phyloP scores from a whole-genome alignment of 2,888 invertebrate genomes.

The Parelbella ahira region DNA sequence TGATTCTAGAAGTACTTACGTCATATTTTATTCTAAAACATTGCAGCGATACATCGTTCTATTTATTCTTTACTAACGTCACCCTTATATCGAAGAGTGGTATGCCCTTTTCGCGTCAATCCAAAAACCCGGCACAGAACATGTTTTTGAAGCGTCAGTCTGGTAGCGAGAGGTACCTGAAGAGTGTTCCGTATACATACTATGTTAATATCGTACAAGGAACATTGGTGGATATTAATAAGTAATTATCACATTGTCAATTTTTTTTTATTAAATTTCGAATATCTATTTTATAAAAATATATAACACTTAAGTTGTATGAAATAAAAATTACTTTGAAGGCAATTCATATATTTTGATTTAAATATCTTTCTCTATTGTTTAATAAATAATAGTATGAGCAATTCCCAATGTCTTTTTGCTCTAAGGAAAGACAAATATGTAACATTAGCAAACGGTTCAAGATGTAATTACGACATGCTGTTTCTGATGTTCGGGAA shows the following conservation, averaged over 20 bases:
- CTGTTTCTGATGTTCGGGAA: conserved; percentile 79
- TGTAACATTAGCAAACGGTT: conserved; percentile 65
- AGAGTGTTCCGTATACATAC: conserved; percentile 81
- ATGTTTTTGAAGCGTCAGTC: conserved; percentile 75
- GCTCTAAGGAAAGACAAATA: conserved; percentile 73
- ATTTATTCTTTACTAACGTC: conserved; percentile 84
- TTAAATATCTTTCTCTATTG: too few species aligned
- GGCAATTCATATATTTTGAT: too few species aligned
- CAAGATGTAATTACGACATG: conserved; percentile 69
- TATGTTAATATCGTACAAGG: conserved; percentile 84
- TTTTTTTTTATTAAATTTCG: too few species aligned
- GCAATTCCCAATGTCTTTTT: too few species aligned
- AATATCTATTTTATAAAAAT: too few species aligned
- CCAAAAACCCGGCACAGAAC: conserved; percentile 48
- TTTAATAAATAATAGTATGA: too few species aligned
- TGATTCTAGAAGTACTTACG: too few species aligned
- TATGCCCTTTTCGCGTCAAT: conserved; percentile 52
- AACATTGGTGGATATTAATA: conserved; percentile 75
- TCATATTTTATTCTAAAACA: too few species aligned
- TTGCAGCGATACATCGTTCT: conserved; percentile 55
- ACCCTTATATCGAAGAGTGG: conserved; percentile 84
- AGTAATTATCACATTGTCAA: too few species aligned
- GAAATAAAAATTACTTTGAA: too few species aligned
- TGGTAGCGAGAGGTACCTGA: conserved; percentile 69
- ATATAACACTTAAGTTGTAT: too few species aligned